phyloP scores from a whole-genome alignment of 2,797 vertebrate genomes.

The Malacoraja senta region DNA sequence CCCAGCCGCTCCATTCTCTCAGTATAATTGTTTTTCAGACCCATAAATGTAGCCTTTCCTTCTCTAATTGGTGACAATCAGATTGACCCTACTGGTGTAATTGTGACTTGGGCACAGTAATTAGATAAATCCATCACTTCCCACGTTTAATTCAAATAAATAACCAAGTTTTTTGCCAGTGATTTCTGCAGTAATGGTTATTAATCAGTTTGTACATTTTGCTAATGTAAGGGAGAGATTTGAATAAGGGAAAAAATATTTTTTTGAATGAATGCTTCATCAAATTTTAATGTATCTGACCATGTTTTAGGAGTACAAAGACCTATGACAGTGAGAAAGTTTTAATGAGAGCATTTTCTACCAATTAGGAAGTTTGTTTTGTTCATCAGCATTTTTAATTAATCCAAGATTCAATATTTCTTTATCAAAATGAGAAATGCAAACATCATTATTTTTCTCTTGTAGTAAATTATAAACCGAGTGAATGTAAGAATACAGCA shows the following conservation, averaged over 20 bases:
- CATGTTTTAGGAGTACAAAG: slow-evolving; percentile 42
- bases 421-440: not conserved
- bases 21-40: slow-evolving; percentile 44
- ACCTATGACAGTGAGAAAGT: slow-evolving; percentile 16
- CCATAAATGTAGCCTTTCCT: slow-evolving; percentile 53
- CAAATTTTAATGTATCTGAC: slow-evolving; percentile 42
- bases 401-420: not conserved
- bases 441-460: not conserved
- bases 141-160: slow-evolving; percentile 40
- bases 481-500: not conserved
- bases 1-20: too few species aligned
- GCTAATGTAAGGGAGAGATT: slow-evolving; percentile 39
- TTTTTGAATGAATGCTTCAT: slow-evolving; percentile 44
- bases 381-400: slow-evolving; percentile 18
- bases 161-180: slow-evolving; percentile 5
- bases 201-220: slow-evolving; percentile 45
- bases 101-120: slow-evolving; percentile 60
- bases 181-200: slow-evolving; percentile 19
- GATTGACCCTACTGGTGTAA: slow-evolving; percentile 71
- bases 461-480: not conserved
- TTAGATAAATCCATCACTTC: slow-evolving; percentile 53
- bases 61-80: slow-evolving; percentile 63
- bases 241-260: slow-evolving; percentile 40
- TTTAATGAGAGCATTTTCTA: slow-evolving; percentile 15
- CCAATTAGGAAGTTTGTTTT: slow-evolving; percentile 25